These are phyloP conservation scores for Ascidia mentula DNA, from an alignment of 23 tunicate genomes.

Conservation along the genomic window DNA sequence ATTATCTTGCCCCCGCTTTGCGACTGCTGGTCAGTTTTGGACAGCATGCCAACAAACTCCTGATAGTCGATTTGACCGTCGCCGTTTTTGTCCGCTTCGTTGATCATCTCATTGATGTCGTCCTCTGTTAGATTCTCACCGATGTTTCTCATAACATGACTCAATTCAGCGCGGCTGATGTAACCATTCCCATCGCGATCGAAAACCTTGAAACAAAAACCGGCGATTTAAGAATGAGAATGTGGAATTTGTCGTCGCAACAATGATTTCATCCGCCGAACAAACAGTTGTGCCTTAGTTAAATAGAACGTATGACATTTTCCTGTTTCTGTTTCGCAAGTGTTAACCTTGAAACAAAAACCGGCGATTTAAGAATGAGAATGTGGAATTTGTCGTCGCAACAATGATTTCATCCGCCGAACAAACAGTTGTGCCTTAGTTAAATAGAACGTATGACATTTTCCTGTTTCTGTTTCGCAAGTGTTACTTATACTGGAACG, in stretches of 20 bases:
- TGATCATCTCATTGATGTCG: slow-evolving; percentile 58
- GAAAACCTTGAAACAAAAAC: slow-evolving; percentile 42
- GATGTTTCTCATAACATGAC: slow-evolving; percentile 45
- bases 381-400: too few species aligned
- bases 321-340: too few species aligned
- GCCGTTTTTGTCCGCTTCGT: slow-evolving; percentile 62
- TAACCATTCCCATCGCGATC: slow-evolving; percentile 59
- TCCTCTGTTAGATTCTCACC: slow-evolving; percentile 52
- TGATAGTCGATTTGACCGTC: slow-evolving; percentile 56
- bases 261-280: too few species aligned
- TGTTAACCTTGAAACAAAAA: slow-evolving; percentile 39
- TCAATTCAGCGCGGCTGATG: slow-evolving; percentile 47
- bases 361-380: too few species aligned
- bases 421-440: too few species aligned
- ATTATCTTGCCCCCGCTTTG: not conserved
- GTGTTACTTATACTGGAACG: slow-evolving; percentile 29
- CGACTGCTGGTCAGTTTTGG: slow-evolving; percentile 17
- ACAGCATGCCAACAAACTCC: slow-evolving; percentile 41
- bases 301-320: too few species aligned
- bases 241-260: too few species aligned
- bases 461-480: too few species aligned
- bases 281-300: too few species aligned
- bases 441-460: too few species aligned
- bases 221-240: too few species aligned
- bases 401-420: too few species aligned